Base-by-base conservation (phyloP, 2,888 invertebrate genomes). In the Scrobipalpa atriplicella region DNA sequence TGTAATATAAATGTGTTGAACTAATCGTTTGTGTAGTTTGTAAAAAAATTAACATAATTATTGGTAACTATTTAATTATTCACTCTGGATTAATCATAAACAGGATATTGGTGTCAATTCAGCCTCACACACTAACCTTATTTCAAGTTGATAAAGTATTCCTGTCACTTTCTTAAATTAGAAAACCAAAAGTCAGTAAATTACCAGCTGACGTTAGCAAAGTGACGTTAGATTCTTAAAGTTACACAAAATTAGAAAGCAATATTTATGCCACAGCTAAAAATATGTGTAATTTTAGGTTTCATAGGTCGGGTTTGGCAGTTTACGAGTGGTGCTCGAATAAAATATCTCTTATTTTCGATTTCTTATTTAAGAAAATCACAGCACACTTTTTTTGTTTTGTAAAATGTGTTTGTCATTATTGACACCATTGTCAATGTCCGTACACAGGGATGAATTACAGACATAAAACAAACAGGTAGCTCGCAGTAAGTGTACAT, bases 1-100 rank as follows among this genome's bases (percentile, higher is more conserved):
- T 54, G 52, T 52, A 43, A n/a, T 54, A 29, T 29, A 29, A 29
- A 29, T 29, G 29, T 29, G 5, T 29, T 5, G 29, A 29, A 29
- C 29, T 29, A 5, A 29, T 47, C n/a, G 1, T 11, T 2, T 87
- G 87, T 85, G 87, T 86, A 84, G 78, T 69, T 69, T 68, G 62
- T 65, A 70, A 73, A n/a, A 68, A 74, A 76, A 76, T 75, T 75
- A 77, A 71, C 64, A 73, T 78, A 79, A 52, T 29, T 29, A 54
- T 58, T 82, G 83, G 83, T 83, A 83, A 83, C 83, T 81, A 79
- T 80, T 72, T n/a, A n/a, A n/a, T n/a, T 58, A 63, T 70, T 68
- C 68, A 71, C 70, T 70, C 64, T 47, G 47, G n/a, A 58, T 58
- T 38, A 29, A 36, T 38, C 29, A 58, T 56, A 58, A 13, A 36